Evolutionary conservation across 2,888 invertebrate genomes (phyloP), one percentile per base, ranked within the genome.

Genomic region (Drosophila fulvimacula): DNA sequence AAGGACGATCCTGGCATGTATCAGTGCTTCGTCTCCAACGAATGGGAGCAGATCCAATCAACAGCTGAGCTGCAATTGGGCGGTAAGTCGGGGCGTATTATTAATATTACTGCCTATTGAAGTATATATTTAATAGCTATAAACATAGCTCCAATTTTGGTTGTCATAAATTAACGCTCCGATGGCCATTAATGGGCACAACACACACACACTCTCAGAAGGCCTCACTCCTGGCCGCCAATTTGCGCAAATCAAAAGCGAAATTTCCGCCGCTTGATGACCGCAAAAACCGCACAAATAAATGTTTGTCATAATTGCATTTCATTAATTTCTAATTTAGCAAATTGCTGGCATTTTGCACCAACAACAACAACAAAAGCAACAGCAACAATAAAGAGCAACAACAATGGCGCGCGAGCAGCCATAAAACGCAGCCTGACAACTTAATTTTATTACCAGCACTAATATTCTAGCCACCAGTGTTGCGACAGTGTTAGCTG

Each of bases 1-100:
- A 95, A 96, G 81, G 96, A 96, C 65, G 98, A 98, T 92, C 95
- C 96, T 66, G 98, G 98, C 44, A 96, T 98, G 95, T 98, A 97
- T 93, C 98, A 98, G 90, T 98, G 98, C 91, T 95, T 98, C 82
- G 96, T 96, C 7, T 95, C 95, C 88, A 97, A 97, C 89, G 95
- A 96, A 78, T 96, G 96, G 93, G 97, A 97, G 90, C 96, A 97
- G 92, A 95, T 96, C 17, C 97, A 97, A 91, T 97, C 96, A 11
- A 95, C 95, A 0, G 95, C 96, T 1, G 97, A 97, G 91, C 94
- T 97, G 53, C 94, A 96, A 82, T 94, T 97, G 88, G 97, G 97
- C 79, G 96, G 96, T 96, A 92, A 93, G 93, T 90, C 49, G 41
- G n/a, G 55, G 44, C 66, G 55, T 59, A 70, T 78, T 30, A 56